These are phyloP conservation scores for Aporrectodea caliginosa DNA, from an alignment of 1,140 invertebrate genomes.

Conservation along the genomic window DNA sequence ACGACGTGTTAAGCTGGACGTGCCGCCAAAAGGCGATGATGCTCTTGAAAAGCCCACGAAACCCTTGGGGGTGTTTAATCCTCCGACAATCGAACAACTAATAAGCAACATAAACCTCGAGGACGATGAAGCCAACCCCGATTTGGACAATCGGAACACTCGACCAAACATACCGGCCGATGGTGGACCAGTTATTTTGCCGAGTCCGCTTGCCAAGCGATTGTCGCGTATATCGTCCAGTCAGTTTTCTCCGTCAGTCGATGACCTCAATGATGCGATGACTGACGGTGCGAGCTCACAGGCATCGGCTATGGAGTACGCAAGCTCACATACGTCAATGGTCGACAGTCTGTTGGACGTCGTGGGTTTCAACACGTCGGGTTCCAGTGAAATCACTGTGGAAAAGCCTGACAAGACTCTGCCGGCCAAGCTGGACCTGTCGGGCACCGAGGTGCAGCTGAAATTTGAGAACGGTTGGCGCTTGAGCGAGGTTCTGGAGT, in stretches of 20 bases:
- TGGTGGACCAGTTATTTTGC: neutral
- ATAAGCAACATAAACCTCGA: constrained; percentile 34
- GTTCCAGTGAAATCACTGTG: neutral
- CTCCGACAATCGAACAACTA: constrained; percentile 51
- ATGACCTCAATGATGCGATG: neutral
- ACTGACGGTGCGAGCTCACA: constrained; percentile 5
- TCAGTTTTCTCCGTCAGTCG: constrained; percentile 1
- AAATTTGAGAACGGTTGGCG: neutral
- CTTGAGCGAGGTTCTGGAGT: neutral
- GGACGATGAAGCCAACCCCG: neutral
- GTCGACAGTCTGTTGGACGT: neutral
- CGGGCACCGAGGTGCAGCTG: neutral
- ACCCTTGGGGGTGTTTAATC: constrained; percentile 73
- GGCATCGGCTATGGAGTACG: neutral
- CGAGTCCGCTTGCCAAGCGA: neutral
- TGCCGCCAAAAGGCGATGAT: constrained; percentile 63
- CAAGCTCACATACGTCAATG: neutral
- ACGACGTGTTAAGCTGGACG: constrained; percentile 65
- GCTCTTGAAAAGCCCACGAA: constrained; percentile 76
- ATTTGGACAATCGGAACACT: neutral
- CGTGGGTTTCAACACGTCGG: neutral
- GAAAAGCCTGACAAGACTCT: neutral
- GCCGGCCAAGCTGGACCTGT: neutral
- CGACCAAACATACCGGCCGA: neutral
- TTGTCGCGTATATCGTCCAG: neutral